Conservation (phyloP, 2,113 vertebrate genomes). For the Hippocampus abdominalis region DNA sequence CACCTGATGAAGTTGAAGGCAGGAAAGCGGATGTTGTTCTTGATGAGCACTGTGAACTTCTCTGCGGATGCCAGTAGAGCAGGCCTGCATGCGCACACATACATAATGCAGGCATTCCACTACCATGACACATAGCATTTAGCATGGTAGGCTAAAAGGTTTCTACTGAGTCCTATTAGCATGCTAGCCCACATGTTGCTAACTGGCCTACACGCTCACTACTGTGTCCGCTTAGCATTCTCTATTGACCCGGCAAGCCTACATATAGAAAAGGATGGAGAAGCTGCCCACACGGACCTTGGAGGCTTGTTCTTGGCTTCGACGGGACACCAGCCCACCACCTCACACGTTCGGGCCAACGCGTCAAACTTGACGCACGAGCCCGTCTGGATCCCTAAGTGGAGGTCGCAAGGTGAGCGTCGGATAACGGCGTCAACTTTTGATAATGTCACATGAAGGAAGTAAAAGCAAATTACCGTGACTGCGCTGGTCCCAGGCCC, state of each 20-base stretch:
- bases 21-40: constrained; percentile 80
- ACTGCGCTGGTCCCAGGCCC: constrained; percentile 64
- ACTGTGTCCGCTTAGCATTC: too few species aligned
- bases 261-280: neutral
- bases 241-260: too few species aligned
- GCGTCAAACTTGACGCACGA: constrained; percentile 67
- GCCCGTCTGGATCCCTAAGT: constrained; percentile 77
- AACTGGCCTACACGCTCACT: too few species aligned
- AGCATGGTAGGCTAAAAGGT: neutral
- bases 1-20: constrained; percentile 77
- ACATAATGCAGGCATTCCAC: too few species aligned
- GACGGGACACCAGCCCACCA: constrained; percentile 76
- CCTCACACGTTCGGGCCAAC: constrained; percentile 74
- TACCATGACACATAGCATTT: neutral
- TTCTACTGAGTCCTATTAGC: neutral
- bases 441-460: neutral
- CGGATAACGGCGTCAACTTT: neutral
- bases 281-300: constrained; percentile 45
- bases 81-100: constrained; percentile 59
- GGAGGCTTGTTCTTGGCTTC: constrained; percentile 60
- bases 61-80: constrained; percentile 75
- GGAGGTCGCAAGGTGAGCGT: neutral
- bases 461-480: constrained; percentile 67
- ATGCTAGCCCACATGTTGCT: too few species aligned
- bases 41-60: constrained; percentile 84